phyloP scores from a whole-genome alignment of 2,797 vertebrate species.

The Psittacula derbiana region DNA sequence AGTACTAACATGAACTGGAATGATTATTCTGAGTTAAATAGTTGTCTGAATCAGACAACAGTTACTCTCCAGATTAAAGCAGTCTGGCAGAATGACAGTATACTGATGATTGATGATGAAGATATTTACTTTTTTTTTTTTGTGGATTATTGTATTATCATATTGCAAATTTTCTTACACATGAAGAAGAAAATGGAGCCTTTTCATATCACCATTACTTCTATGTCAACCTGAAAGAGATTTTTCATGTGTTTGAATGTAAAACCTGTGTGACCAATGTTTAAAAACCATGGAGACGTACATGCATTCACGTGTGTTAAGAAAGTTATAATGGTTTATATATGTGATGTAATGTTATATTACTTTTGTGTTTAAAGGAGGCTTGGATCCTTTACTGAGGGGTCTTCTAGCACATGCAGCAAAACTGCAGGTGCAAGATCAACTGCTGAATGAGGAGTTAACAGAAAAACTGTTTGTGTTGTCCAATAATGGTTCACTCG shows the following conservation, averaged over 20 bases:
- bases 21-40: neutral
- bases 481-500: conserved; percentile 78
- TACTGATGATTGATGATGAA: neutral
- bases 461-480: conserved; percentile 86
- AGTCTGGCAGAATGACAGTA: neutral
- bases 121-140: neutral
- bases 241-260: neutral
- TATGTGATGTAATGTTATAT: neutral
- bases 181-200: neutral
- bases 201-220: neutral
- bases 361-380: conserved; percentile 78
- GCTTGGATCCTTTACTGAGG: conserved; percentile 88
- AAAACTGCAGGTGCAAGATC: conserved; percentile 72
- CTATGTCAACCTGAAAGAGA: neutral
- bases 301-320: neutral
- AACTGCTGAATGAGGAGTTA: conserved; percentile 85
- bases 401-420: conserved; percentile 85
- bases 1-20: neutral
- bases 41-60: neutral
- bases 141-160: neutral
- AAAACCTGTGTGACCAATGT: neutral
- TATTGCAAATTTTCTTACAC: neutral
- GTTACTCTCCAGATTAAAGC: neutral
- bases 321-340: neutral
- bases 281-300: neutral